Evolutionary conservation across 2,113 vertebrate genomes (phyloP).

Genomic region (Mionectes macconnelli): DNA sequence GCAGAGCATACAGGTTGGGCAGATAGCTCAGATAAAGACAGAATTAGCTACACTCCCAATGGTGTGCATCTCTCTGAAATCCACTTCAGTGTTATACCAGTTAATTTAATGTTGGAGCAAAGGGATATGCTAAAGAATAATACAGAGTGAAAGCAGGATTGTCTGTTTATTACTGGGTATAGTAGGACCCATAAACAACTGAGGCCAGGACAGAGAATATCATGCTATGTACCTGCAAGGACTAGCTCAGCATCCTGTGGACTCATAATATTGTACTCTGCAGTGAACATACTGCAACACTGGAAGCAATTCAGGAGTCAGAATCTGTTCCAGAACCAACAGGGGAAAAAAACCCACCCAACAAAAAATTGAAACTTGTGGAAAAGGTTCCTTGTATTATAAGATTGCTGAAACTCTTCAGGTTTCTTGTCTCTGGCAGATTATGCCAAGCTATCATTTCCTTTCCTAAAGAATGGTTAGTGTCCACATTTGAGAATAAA

Average conservation of each 20-base stretch:
- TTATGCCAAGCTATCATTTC: background rate
- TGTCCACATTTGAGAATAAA: background rate
- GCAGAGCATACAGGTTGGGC: background rate
- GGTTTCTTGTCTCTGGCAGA: background rate
- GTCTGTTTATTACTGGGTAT: background rate
- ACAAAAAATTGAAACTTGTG: background rate
- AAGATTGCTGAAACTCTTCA: background rate
- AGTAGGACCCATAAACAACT: background rate
- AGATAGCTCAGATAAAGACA: background rate
- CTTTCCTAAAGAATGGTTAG: background rate
- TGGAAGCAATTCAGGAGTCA: background rate
- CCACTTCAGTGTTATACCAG: rapidly evolving
- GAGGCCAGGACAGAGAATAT: background rate
- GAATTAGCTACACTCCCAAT: background rate
- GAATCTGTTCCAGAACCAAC: background rate
- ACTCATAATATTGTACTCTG: background rate
- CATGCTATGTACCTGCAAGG: background rate
- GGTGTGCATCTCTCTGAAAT: background rate
- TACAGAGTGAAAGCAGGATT: background rate
- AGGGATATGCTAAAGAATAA: background rate
- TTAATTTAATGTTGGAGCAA: background rate
- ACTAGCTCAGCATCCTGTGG: background rate
- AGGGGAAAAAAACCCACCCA: rapidly evolving
- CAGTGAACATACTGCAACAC: background rate
- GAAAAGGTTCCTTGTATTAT: background rate